Percentiles rank a stretch among this genome's conserved stretches.
phyloP scores from a whole-genome alignment of 2,113 vertebrate genomes.

The Tursiops truncatus region DNA sequence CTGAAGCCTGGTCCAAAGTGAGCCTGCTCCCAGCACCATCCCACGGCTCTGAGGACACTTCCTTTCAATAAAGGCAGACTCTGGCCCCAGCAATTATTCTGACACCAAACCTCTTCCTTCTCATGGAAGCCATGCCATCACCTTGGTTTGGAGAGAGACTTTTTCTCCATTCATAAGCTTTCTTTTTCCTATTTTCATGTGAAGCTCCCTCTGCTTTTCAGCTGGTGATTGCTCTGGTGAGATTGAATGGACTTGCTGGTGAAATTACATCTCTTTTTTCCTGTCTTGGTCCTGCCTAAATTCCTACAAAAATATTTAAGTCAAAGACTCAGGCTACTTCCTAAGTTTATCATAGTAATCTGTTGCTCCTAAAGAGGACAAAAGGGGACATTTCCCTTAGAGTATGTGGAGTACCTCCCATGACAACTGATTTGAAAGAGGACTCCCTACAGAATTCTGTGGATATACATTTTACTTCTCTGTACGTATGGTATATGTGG shows the following conservation, averaged over 20 bases:
- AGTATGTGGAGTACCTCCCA: slow-evolving; percentile 47
- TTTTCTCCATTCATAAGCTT: slow-evolving; percentile 50
- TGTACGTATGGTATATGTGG: slow-evolving; percentile 38
- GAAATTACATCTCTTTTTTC: slow-evolving; percentile 70
- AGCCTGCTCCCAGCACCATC: slow-evolving; percentile 26
- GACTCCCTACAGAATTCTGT: slow-evolving; percentile 57
- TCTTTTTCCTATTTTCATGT: slow-evolving; percentile 64
- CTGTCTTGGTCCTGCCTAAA: slow-evolving; percentile 73
- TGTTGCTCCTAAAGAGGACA: slow-evolving; percentile 2
- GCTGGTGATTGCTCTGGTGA: slow-evolving; percentile 79
- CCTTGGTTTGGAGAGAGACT: slow-evolving; percentile 66
- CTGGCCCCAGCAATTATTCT: slow-evolving; percentile 47
- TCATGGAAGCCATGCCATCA: slow-evolving; percentile 56
- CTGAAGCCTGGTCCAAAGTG: slow-evolving; percentile 31
- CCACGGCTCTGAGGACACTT: slow-evolving; percentile 60
- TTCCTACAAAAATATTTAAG: slow-evolving; percentile 73
- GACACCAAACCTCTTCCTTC: slow-evolving; percentile 59
- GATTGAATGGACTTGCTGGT: slow-evolving; percentile 74
- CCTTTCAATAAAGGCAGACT: slow-evolving; percentile 60
- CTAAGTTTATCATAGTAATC: slow-evolving; percentile 54
- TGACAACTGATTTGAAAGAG: slow-evolving; percentile 62
- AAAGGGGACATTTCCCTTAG: slow-evolving; percentile 30
- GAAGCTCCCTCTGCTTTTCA: slow-evolving; percentile 75
- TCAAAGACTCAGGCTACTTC: slow-evolving; percentile 73
- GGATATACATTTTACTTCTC: neutral